Conservation (phyloP, 1,140 invertebrate species). For the Sarcophaga bullata region DNA sequence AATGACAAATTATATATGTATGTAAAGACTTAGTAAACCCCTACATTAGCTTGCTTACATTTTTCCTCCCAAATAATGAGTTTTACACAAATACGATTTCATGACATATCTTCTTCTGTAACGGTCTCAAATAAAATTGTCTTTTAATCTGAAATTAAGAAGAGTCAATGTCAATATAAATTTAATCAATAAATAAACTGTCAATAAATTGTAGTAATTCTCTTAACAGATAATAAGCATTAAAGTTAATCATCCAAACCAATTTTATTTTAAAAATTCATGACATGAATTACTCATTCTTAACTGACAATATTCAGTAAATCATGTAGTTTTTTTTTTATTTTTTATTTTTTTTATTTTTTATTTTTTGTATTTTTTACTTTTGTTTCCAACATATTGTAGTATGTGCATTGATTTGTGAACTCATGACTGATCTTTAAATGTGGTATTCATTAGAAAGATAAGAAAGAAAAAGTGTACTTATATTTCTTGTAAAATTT, state of each 20-base stretch:
- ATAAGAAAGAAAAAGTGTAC: background rate
- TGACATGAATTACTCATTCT: background rate
- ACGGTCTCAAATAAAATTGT: too few relatives aligned
- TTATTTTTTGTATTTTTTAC: too few relatives aligned
- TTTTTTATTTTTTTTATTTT: background rate
- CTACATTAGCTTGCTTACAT: too few relatives aligned
- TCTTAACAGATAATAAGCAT: background rate
- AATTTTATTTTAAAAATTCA: slow-evolving; percentile 6
- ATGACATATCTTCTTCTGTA: too few relatives aligned
- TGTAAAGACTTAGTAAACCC: too few relatives aligned
- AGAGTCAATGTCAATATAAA: background rate
- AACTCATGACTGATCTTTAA: slow-evolving; percentile 25
- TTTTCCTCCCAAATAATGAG: too few relatives aligned
- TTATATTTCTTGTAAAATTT: slow-evolving; percentile 14
- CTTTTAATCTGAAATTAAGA: too few relatives aligned
- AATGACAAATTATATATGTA: too few relatives aligned
- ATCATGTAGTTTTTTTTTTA: background rate
- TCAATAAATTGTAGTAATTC: background rate
- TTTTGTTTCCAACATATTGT: too few relatives aligned
- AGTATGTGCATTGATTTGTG: slow-evolving; percentile 19
- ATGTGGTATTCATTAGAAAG: background rate
- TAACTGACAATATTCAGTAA: background rate
- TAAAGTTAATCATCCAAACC: background rate
- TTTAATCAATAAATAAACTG: background rate
- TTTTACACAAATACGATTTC: too few relatives aligned